phyloP scores from a whole-genome alignment of 2,888 invertebrate genomes.

The Empis livida region DNA sequence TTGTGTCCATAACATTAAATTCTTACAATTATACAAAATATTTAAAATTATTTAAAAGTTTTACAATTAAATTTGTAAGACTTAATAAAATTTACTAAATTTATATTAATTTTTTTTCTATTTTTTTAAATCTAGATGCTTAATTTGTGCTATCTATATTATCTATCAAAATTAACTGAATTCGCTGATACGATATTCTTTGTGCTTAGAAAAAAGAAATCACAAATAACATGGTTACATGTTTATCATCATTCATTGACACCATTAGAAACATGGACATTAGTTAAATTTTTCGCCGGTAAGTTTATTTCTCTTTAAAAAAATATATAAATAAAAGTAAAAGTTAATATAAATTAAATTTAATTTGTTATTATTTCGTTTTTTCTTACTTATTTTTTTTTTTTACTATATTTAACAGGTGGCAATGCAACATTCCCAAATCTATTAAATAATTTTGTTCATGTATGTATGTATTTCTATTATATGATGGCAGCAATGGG shows the following conservation, averaged over 20 bases:
- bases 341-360: no score
- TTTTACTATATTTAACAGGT: no score
- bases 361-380: no score
- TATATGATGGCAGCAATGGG: slow-evolving; percentile 83
- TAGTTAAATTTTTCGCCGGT: slow-evolving; percentile 74
- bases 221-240: slow-evolving; percentile 81
- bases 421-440: slow-evolving; percentile 38
- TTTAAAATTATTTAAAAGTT: neutral
- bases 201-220: slow-evolving; percentile 80
- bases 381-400: no score
- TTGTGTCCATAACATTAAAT: no score
- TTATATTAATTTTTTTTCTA: slow-evolving; percentile 3
- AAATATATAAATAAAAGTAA: no score
- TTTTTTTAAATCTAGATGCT: slow-evolving; percentile 26
- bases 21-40: no score
- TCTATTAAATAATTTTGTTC: slow-evolving; percentile 84
- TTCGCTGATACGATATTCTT: slow-evolving; percentile 88
- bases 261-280: slow-evolving; percentile 86
- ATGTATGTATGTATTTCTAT: slow-evolving; percentile 90
- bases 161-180: slow-evolving; percentile 80
- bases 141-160: slow-evolving; percentile 64
- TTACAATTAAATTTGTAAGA: neutral
- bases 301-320: slow-evolving; percentile 5
- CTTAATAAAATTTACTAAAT: neutral
- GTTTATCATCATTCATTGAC: slow-evolving; percentile 91